Evolutionary conservation across 2,113 vertebrate genomes (phyloP), one percentile per base, ranked within the genome.

Genomic region (Neodontobutis hainanensis): DNA sequence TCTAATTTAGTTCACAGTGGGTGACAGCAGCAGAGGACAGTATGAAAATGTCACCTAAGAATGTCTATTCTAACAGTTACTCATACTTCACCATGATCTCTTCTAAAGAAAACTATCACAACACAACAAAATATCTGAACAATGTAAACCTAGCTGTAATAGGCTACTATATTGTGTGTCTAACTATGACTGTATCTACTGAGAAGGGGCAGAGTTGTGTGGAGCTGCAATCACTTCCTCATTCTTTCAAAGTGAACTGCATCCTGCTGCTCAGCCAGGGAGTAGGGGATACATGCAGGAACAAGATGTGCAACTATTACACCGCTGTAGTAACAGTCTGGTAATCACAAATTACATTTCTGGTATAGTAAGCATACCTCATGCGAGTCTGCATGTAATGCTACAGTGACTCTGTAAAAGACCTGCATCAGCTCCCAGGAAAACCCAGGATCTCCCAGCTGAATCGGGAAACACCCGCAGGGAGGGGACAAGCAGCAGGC

Each of bases 391-490:
- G 50, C 16, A 19, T 55, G 6, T 16, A 10, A 6, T 19, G 27
- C 61, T 34, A 68, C 61, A 27, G 70, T 56, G 61, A 43, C 61
- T 19, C 27, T 70, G 55, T 63, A 57, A 69, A 59, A 40, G 68
- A 69, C 58, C 73, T 77, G 78, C 77, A 78, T 71, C 62, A 60
- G 73, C 70, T 77, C 65, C 65, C 69, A 90, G 85, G 85, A 86
- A 88, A 91, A 89, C 83, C 84, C 84, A 85, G 89, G 88, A 89
- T 86, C 85, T 89, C 87, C 84, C 87, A 65, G 35, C 62, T 79
- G 81, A 77, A 85, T 57, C 81, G 90, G 91, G 87, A 92, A 91
- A 91, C 87, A 91, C 91, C 91, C 81, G 47, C 86, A 85, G 81
- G 89, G 84, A 73, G 79, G 69, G 83, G 75, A 73, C 65, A 64